Percentiles rank a stretch among this genome's conserved stretches.
Conservation (phyloP, 2,797 vertebrate species). For the Podargus strigoides region DNA sequence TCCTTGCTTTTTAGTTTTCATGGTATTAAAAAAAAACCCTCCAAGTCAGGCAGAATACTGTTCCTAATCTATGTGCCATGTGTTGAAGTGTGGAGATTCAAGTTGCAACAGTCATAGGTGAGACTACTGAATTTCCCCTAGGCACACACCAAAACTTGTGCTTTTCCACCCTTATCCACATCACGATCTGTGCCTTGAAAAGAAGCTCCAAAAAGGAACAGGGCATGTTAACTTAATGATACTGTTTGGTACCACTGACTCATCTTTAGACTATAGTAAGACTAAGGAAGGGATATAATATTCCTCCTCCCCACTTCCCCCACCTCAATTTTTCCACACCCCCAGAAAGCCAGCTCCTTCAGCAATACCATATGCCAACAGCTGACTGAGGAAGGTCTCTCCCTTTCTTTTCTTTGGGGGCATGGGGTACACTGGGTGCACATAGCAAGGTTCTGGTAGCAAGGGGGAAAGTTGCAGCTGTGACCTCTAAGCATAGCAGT, state of each 20-base stretch:
- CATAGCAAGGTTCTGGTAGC: neutral
- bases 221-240: neutral
- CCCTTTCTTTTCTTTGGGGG: neutral
- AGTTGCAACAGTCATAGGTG: neutral
- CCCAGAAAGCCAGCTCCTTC: neutral
- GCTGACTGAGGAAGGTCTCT: neutral
- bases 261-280: neutral
- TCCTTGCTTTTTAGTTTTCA: neutral
- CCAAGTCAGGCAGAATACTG: neutral
- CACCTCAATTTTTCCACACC: rapidly evolving
- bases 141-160: neutral
- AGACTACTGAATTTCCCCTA: neutral
- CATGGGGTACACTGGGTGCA: rapidly evolving
- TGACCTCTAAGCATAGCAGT: neutral
- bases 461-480: neutral
- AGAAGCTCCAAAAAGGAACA: neutral
- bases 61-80: neutral
- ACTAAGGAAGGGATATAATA: neutral
- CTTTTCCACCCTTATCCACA: neutral
- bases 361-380: neutral
- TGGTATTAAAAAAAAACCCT: neutral
- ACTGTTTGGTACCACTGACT: neutral
- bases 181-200: neutral
- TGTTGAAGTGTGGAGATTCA: neutral
- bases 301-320: rapidly evolving